Evolutionary conservation across 1,140 invertebrate species (phyloP).

Genomic region (Brachionus angularis): DNA sequence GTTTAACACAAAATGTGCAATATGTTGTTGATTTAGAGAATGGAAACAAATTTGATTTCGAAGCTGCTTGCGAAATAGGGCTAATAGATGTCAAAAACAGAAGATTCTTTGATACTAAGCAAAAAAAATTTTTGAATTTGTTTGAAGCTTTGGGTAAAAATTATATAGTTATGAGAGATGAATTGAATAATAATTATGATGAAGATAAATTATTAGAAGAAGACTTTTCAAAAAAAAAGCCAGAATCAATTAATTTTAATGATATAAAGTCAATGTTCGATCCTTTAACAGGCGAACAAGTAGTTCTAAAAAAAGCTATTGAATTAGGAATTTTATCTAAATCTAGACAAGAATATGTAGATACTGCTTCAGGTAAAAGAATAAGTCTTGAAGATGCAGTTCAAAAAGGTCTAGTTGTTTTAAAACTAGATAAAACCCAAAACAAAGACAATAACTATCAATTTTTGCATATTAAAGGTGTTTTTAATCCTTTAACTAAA

Average conservation of each 20-base stretch:
- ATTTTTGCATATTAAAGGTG: constrained; percentile 51
- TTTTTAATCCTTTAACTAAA: constrained; percentile 50
- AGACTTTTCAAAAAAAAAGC: not conserved
- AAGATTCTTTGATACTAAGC: not conserved
- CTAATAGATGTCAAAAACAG: constrained; percentile 18
- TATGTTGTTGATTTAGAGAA: constrained; percentile 1
- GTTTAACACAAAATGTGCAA: not conserved
- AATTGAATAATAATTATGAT: constrained; percentile 25
- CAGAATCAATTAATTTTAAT: not conserved
- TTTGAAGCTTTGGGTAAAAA: constrained; percentile 41
- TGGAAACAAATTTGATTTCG: constrained; percentile 37
- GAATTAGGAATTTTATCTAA: constrained; percentile 11
- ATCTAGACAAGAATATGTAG: constrained; percentile 10
- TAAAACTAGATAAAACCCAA: constrained; percentile 65
- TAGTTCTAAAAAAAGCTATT: constrained; percentile 8
- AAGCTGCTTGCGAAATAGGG: constrained; percentile 26
- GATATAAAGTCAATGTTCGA: constrained; percentile 28
- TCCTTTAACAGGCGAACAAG: constrained; percentile 8
- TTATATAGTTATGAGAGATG: constrained; percentile 38
- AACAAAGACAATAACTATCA: constrained; percentile 64
- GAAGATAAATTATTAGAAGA: not conserved
- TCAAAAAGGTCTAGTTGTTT: constrained; percentile 78
- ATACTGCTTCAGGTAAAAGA: constrained; percentile 47
- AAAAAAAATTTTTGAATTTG: not conserved
- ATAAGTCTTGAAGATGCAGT: constrained; percentile 76